Evolutionary conservation across 1,140 invertebrate species (phyloP).

Genomic region (Achatina immaculata): DNA sequence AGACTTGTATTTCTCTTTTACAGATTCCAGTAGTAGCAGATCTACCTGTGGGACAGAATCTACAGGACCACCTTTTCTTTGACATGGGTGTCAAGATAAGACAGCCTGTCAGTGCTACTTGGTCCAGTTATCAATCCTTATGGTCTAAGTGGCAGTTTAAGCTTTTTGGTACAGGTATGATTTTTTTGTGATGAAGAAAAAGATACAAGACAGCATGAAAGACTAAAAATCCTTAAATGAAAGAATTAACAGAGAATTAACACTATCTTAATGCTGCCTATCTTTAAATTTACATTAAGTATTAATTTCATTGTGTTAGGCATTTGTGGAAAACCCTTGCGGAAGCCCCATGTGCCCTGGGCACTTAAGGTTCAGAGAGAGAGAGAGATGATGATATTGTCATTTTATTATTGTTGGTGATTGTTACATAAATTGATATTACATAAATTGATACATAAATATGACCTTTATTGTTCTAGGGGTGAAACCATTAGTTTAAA

Average conservation of each 20-base stretch:
- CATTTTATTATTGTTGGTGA: too few species aligned
- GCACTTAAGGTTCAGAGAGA: too few species aligned
- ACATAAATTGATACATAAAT: too few species aligned
- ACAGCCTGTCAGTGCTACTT: conserved; percentile 16
- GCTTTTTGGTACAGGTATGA: conserved; percentile 34
- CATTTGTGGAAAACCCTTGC: too few species aligned
- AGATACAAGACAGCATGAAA: background rate
- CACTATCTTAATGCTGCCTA: background rate
- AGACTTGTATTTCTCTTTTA: background rate
- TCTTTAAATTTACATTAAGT: background rate
- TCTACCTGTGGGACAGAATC: conserved; percentile 87
- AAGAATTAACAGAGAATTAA: conserved; percentile 10
- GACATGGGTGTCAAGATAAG: conserved; percentile 28
- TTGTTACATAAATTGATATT: too few species aligned
- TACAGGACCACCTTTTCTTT: conserved; percentile 80
- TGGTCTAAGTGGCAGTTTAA: conserved; percentile 34
- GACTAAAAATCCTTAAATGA: background rate
- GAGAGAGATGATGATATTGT: too few species aligned
- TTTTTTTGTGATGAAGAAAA: background rate
- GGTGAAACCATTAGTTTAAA: too few species aligned
- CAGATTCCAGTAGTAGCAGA: conserved; percentile 71
- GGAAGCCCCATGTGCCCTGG: too few species aligned
- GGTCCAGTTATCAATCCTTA: conserved; percentile 3
- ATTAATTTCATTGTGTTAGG: background rate
- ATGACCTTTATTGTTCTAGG: too few species aligned